These are phyloP conservation scores for Ophraella communa DNA, from an alignment of 2,888 invertebrate species.

Conservation along the genomic window DNA sequence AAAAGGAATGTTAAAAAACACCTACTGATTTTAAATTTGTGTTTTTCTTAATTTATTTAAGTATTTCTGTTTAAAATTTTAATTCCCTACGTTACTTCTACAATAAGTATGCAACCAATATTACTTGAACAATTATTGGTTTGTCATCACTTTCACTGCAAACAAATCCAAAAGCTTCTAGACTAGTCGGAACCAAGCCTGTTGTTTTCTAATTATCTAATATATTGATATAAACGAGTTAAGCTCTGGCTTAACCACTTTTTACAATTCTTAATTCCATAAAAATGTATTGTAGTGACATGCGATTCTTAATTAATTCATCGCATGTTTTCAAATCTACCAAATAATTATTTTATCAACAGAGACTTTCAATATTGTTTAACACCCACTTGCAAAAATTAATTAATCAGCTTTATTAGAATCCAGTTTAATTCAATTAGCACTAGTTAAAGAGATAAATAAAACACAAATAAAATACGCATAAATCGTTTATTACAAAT, in stretches of 20 bases:
- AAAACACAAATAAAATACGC: background rate
- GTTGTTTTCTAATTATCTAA: no score
- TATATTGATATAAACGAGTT: no score
- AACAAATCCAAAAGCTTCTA: no score
- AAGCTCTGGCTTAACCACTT: no score
- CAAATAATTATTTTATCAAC: no score
- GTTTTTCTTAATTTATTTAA: background rate
- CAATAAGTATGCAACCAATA: background rate
- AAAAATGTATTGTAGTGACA: no score
- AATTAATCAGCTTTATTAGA: background rate
- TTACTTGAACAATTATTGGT: background rate
- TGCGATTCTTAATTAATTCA: no score
- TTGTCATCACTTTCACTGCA: background rate
- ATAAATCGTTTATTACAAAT: slow-evolving; percentile 6
- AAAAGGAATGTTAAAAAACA: background rate
- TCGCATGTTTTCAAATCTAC: no score
- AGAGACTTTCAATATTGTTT: no score
- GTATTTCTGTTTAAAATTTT: background rate
- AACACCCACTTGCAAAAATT: no score
- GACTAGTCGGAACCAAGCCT: no score
- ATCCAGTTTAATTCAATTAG: background rate
- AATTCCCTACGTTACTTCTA: background rate
- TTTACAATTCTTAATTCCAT: no score
- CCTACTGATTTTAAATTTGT: background rate
- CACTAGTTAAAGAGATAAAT: background rate